phyloP scores from a whole-genome alignment of 2,888 invertebrate genomes.

The Argynnis bischoffii region DNA sequence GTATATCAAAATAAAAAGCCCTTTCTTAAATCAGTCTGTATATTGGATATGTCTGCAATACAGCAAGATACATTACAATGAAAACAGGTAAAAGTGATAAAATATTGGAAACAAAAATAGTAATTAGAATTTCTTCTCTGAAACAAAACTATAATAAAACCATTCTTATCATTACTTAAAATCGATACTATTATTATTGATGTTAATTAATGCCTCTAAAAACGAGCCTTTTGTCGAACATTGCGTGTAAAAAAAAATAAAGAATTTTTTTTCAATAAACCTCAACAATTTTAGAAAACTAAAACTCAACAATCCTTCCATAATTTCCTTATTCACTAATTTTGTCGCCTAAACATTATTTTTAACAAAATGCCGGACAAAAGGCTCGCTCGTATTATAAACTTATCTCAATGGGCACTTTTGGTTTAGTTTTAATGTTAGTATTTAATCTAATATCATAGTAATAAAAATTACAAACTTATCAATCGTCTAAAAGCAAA shows the following conservation, averaged over 20 bases:
- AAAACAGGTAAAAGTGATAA: slow-evolving; percentile 81
- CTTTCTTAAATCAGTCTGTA: slow-evolving; percentile 81
- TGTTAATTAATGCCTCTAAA: slow-evolving; percentile 81
- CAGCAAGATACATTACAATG: slow-evolving; percentile 82
- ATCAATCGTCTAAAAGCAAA: slow-evolving; percentile 78
- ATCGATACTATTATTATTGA: slow-evolving; percentile 77
- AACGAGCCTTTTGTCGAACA: slow-evolving; percentile 77
- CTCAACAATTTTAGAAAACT: slow-evolving; percentile 80
- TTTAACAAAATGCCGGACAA: slow-evolving; percentile 76
- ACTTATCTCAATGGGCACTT: slow-evolving; percentile 83
- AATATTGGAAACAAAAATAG: slow-evolving; percentile 82
- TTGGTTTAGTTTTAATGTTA: slow-evolving; percentile 82
- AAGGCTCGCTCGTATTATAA: slow-evolving; percentile 76
- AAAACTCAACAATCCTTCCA: slow-evolving; percentile 77
- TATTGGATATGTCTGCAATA: slow-evolving; percentile 84
- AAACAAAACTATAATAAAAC: slow-evolving; percentile 81
- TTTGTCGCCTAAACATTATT: slow-evolving; percentile 80
- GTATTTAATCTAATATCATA: slow-evolving; percentile 79
- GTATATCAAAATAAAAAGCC: slow-evolving; percentile 51
- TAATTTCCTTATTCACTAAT: slow-evolving; percentile 79
- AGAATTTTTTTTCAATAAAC: slow-evolving; percentile 70
- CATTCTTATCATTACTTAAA: slow-evolving; percentile 79
- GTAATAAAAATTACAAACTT: slow-evolving; percentile 79
- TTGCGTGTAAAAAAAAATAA: slow-evolving; percentile 70
- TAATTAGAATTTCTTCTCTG: slow-evolving; percentile 80